Base-by-base conservation (phyloP, 2,888 invertebrate genomes). In the Pogonocherus hispidulus region DNA sequence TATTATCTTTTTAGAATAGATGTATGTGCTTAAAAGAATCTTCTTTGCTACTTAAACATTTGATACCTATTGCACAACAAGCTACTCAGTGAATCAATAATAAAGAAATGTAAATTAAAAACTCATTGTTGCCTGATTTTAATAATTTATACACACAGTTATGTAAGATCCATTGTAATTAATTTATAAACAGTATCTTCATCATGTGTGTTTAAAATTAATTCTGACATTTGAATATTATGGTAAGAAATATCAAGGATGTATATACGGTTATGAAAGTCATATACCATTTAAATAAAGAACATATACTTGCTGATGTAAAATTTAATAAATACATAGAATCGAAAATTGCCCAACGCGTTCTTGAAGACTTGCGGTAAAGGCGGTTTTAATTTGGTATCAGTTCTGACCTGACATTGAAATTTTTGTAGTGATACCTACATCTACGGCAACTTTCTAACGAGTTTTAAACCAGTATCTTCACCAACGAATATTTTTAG, bases 381-480 rank as follows among this genome's bases (percentile, higher is more conserved):
- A 55, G 16, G 35, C 18, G 35, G 18, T 35, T 19, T 37, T 37
- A 55, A 55, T 11, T 55, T 41, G 37, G 32, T 32, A 55, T 41
- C 20, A 22, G n/a, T 35, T n/a, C 55, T 11, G n/a, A 20, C 23
- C 35, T 60, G 59, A 60, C 59, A 60, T 60, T 60, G 59, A 60
- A 60, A 32, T 32, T 57, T 46, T 57, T 46, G 44, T 27, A 8
- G 44, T 8, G 16, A 27, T 60, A 57, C 46, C 57, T 41, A 27
- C 57, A 23, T 57, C 57, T 46, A 22, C 23, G 22, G 23, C 46
- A 16, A 49, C 59, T 60, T 60, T 60, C 59, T 60, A 60, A 60
- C 59, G 46, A 49, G 47, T 60, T 47, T 60, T 23, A 47, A 60
- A 60, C 59, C 46, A 19, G 59, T 47, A 60, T 60, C 59, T 27